phyloP scores from a whole-genome alignment of 2,888 invertebrate species.

The Cosmia trapezina region DNA sequence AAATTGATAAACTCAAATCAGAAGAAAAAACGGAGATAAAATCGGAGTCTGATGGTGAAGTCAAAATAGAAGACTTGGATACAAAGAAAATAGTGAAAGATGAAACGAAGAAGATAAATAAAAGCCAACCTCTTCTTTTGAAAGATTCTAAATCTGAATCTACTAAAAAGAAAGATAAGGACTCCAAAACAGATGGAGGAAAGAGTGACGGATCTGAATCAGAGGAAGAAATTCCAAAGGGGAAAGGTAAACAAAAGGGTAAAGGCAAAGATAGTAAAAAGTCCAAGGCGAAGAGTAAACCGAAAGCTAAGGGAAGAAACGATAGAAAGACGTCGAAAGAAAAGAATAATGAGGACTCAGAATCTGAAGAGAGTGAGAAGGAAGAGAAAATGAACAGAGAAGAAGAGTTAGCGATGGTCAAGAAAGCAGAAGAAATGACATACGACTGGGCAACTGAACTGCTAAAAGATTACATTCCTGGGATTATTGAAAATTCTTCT shows the following conservation, averaged over 20 bases:
- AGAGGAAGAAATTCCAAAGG: conserved; percentile 80
- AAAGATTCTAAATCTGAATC: conserved; percentile 68
- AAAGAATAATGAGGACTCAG: conserved; percentile 89
- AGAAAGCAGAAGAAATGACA: conserved; percentile 95
- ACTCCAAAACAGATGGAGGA: conserved; percentile 66
- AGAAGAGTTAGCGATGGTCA: conserved; percentile 89
- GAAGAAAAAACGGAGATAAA: conserved; percentile 87
- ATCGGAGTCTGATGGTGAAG: conserved; percentile 89
- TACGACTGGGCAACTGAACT: conserved; percentile 97
- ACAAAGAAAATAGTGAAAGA: conserved; percentile 87
- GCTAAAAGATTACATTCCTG: conserved; percentile 96
- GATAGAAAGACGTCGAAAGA: conserved; percentile 87
- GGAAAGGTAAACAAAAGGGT: conserved; percentile 75
- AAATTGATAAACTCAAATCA: conserved; percentile 84
- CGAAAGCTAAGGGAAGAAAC: conserved; percentile 85
- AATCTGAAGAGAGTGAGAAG: conserved; percentile 90
- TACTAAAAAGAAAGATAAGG: conserved; percentile 70
- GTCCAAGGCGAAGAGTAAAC: conserved; percentile 79
- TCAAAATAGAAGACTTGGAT: conserved; percentile 88
- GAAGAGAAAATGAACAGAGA: conserved; percentile 91
- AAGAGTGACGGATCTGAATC: conserved; percentile 80
- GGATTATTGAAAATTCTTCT: conserved; percentile 97
- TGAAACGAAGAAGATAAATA: conserved; percentile 75
- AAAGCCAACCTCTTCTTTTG: conserved; percentile 63
- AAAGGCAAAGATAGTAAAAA: conserved; percentile 81